phyloP scores from a whole-genome alignment of 2,888 invertebrate genomes.

The Platyscelio sp. region DNA sequence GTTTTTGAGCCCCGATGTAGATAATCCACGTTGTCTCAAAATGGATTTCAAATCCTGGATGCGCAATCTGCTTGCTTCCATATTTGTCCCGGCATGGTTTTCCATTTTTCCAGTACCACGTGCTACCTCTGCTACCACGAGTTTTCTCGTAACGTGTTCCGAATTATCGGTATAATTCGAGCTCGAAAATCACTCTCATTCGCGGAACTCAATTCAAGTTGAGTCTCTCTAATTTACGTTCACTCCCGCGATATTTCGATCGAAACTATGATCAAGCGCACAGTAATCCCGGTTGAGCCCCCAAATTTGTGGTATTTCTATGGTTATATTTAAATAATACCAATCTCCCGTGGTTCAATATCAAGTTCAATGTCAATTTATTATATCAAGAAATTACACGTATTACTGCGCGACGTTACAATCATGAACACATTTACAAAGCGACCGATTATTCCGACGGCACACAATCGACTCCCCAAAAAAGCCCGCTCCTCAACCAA shows the following conservation, averaged over 20 bases:
- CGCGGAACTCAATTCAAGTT: background rate
- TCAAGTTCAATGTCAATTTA: background rate
- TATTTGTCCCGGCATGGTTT: background rate
- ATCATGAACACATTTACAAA: no score
- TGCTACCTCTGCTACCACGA: background rate
- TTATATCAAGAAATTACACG: no score
- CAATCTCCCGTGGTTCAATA: background rate
- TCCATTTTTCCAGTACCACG: background rate
- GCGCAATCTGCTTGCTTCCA: background rate
- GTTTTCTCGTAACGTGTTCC: background rate
- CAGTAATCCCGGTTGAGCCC: constrained; percentile 23
- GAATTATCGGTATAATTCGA: background rate
- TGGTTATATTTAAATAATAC: background rate
- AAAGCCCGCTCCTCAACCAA: no score
- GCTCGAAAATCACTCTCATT: background rate
- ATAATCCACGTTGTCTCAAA: background rate
- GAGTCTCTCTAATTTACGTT: background rate
- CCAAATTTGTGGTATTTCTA: background rate
- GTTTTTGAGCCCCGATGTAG: background rate
- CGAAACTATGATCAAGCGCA: background rate
- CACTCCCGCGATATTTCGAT: background rate
- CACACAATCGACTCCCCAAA: background rate
- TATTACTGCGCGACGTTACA: no score
- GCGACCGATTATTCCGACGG: no score
- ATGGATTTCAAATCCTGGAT: background rate